These are phyloP conservation scores for Leuctra nigra DNA, from an alignment of 2,888 invertebrate genomes.

Conservation along the genomic window DNA sequence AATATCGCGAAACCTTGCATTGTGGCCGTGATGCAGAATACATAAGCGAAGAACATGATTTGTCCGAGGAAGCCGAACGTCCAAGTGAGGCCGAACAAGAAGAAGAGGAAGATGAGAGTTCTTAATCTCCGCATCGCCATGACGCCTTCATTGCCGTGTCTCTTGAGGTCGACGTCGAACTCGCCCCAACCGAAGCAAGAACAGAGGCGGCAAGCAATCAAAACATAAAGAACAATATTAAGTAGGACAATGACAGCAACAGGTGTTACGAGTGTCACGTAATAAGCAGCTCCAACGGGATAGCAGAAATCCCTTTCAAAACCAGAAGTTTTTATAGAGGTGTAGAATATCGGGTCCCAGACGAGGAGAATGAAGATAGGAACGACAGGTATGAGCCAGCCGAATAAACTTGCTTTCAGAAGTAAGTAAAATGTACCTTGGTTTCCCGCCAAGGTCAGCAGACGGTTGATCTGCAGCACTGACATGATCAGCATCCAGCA, in stretches of 20 bases:
- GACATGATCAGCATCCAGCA: conserved; percentile 68
- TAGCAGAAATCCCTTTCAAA: conserved; percentile 12
- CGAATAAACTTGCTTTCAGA: conserved; percentile 52
- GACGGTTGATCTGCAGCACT: conserved; percentile 58
- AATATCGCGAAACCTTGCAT: conserved; percentile 56
- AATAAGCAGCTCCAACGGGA: neutral
- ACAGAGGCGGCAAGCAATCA: conserved; percentile 31
- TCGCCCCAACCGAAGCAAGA: conserved; percentile 8
- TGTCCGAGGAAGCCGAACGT: conserved; percentile 50
- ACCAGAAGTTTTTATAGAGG: conserved; percentile 35
- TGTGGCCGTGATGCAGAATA: conserved; percentile 56
- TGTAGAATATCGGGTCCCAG: conserved; percentile 44
- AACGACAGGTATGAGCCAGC: conserved; percentile 54
- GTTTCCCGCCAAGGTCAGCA: conserved; percentile 58
- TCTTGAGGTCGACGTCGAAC: neutral
- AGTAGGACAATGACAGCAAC: conserved; percentile 2
- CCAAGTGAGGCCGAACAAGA: conserved; percentile 55
- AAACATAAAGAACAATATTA: conserved; percentile 10
- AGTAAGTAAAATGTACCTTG: conserved; percentile 53
- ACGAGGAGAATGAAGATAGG: conserved; percentile 46
- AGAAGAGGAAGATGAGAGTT: conserved; percentile 47
- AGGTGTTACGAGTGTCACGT: conserved; percentile 6
- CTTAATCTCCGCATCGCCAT: conserved; percentile 3
- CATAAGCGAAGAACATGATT: conserved; percentile 48
- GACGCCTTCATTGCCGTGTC: neutral